Evolutionary conservation across 2,113 vertebrate species (phyloP).

Genomic region (Paracanthobrama guichenoti): DNA sequence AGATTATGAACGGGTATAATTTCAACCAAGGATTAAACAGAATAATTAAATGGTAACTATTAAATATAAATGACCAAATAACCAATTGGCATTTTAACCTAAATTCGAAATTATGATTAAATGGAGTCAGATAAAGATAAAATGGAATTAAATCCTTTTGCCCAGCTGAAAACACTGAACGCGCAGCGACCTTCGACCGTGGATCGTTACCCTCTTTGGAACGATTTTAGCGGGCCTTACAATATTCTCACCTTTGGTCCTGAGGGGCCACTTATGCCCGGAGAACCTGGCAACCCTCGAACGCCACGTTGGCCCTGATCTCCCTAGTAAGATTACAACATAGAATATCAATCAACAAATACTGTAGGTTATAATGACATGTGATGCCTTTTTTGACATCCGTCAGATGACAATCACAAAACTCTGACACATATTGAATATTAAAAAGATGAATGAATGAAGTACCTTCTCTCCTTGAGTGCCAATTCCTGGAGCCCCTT

Average conservation of each 20-base stretch:
- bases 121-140: no score
- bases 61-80: no score
- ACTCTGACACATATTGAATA: not conserved
- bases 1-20: no score
- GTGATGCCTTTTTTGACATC: not conserved
- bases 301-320: slow-evolving; percentile 87
- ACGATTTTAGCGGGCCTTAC: no score
- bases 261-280: slow-evolving; percentile 79
- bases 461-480: slow-evolving; percentile 86
- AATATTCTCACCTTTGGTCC: slow-evolving; percentile 84
- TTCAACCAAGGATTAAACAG: no score
- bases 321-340: slow-evolving; percentile 72
- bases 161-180: no score
- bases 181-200: no score
- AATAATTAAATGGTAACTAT: no score
- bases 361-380: not conserved
- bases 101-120: no score
- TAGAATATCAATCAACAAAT: not conserved
- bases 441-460: not conserved
- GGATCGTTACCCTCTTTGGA: no score
- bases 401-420: not conserved
- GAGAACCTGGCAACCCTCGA: slow-evolving; percentile 83
- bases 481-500: slow-evolving; percentile 82
- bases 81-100: no score
- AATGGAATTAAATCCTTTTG: no score